Conservation (phyloP, 2,888 invertebrate genomes). For the Lomographa bimaculata region DNA sequence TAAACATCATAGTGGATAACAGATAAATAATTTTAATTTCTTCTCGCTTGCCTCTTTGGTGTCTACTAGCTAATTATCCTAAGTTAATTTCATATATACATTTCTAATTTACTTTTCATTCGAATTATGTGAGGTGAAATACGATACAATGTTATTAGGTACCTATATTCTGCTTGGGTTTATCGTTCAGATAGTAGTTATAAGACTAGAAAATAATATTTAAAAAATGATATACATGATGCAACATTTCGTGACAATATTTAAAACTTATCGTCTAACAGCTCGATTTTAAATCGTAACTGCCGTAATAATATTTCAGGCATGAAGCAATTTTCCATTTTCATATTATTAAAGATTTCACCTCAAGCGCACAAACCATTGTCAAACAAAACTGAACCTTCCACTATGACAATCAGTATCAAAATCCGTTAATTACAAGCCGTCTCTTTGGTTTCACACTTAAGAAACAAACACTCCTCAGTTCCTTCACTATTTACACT, state of each 20-base stretch:
- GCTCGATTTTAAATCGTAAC: constrained; percentile 13
- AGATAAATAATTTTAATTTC: constrained; percentile 73
- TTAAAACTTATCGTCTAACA: constrained; percentile 6
- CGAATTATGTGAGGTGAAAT: constrained; percentile 36
- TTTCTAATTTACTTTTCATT: constrained; percentile 35
- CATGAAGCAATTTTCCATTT: constrained; percentile 5
- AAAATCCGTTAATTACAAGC: constrained; percentile 42
- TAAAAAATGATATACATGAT: constrained; percentile 19
- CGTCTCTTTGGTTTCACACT: constrained; percentile 75
- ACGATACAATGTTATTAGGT: constrained; percentile 23
- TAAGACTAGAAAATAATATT: constrained; percentile 34
- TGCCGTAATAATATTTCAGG: constrained; percentile 1
- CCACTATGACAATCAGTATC: constrained; percentile 32
- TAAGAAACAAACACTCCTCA: constrained; percentile 40
- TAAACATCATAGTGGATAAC: constrained; percentile 77
- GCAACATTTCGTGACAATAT: constrained; percentile 11
- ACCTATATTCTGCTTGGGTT: constrained; percentile 10
- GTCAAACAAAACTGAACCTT: constrained; percentile 26
- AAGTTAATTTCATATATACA: constrained; percentile 45
- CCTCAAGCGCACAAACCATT: constrained; percentile 22
- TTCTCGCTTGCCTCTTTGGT: constrained; percentile 78
- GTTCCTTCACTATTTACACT: constrained; percentile 52
- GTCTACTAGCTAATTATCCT: constrained; percentile 77
- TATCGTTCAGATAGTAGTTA: constrained; percentile 13
- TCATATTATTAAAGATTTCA: constrained; percentile 11